These are phyloP conservation scores for Ennomos fuscantarius DNA, from an alignment of 2,888 invertebrate genomes.

Conservation along the genomic window DNA sequence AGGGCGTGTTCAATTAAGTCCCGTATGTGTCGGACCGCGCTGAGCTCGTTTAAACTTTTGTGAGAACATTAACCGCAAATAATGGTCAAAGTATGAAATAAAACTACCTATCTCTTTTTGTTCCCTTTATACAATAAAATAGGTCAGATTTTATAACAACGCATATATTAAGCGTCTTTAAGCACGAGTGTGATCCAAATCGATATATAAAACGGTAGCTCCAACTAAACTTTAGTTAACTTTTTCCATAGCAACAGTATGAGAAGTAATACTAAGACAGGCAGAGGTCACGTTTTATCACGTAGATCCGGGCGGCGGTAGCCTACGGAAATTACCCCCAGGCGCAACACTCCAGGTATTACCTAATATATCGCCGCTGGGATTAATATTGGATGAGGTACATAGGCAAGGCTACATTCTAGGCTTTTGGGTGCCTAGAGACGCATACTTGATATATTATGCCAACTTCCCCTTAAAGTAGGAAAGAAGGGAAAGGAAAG, in stretches of 20 bases:
- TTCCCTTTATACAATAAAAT: too few relatives aligned
- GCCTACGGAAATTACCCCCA: constrained; percentile 25
- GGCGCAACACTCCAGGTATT: constrained; percentile 18
- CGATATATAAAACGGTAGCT: too few relatives aligned
- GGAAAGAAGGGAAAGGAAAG: too few relatives aligned
- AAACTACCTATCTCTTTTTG: too few relatives aligned
- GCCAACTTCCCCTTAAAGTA: too few relatives aligned
- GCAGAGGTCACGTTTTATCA: constrained; percentile 19
- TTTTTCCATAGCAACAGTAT: constrained; percentile 3
- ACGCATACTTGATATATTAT: too few relatives aligned
- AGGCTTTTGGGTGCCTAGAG: too few relatives aligned
- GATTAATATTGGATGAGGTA: constrained; percentile 19
- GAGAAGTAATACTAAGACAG: constrained; percentile 1
- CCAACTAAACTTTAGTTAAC: too few relatives aligned
- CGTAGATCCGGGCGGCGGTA: neutral
- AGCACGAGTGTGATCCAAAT: too few relatives aligned
- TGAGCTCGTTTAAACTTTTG: neutral
- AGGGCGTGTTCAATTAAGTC: constrained; percentile 1
- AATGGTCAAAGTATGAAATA: neutral
- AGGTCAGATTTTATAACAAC: too few relatives aligned
- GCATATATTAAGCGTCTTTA: too few relatives aligned
- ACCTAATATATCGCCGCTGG: constrained; percentile 17
- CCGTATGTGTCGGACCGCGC: neutral
- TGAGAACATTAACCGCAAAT: neutral
- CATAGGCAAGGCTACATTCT: neutral